Evolutionary conservation across 2,113 vertebrate species (phyloP).

Genomic region (Forbesichthys papilliferus): DNA sequence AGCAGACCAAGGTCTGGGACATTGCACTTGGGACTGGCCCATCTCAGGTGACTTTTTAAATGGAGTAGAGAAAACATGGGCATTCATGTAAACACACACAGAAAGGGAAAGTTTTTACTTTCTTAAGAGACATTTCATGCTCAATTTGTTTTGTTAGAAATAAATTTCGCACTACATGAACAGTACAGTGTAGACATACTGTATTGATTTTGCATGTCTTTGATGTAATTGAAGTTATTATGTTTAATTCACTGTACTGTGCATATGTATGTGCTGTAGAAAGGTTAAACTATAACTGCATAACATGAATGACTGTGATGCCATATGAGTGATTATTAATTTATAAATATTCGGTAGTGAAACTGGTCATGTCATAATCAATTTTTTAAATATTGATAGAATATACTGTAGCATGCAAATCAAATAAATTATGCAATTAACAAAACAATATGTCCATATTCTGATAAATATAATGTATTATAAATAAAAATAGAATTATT

Average conservation of each 20-base stretch:
- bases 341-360: not conserved
- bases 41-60: slow-evolving; percentile 60
- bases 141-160: slow-evolving; percentile 32
- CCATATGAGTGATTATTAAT: not conserved
- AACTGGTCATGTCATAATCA: not conserved
- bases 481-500: not conserved
- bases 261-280: not conserved
- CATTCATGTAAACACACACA: slow-evolving; percentile 63
- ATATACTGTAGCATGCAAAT: not conserved
- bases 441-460: slow-evolving; percentile 13
- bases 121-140: slow-evolving; percentile 55
- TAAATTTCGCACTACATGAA: slow-evolving; percentile 17
- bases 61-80: slow-evolving; percentile 69
- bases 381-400: not conserved
- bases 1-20: slow-evolving; percentile 65
- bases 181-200: not conserved
- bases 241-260: slow-evolving; percentile 1
- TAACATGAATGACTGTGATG: not conserved
- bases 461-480: not conserved
- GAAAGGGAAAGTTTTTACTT: slow-evolving; percentile 54
- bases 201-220: not conserved
- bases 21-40: slow-evolving; percentile 73
- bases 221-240: slow-evolving; percentile 1
- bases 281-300: not conserved
- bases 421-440: not conserved